These are phyloP conservation scores for Acropora tenuis DNA, from an alignment of 64 coral and sea anemone species.

Conservation along the genomic window DNA sequence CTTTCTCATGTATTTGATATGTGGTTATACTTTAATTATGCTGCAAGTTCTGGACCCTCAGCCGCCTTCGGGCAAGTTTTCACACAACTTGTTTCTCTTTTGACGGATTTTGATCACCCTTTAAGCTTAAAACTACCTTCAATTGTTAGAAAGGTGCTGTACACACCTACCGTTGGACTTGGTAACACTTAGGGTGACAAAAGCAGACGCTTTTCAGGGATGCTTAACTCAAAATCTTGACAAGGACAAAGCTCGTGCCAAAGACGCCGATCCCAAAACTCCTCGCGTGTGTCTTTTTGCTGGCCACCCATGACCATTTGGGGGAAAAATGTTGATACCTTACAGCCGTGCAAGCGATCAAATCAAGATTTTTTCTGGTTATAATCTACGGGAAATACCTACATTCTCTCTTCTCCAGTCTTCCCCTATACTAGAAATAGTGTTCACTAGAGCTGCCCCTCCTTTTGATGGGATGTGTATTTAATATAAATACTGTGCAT, in stretches of 20 bases:
- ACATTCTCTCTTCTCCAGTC: conserved; percentile 26
- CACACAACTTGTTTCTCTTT: too few relatives aligned
- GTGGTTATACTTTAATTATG: conserved; percentile 1
- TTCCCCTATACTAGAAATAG: neutral
- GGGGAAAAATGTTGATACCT: neutral
- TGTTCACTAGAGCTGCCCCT: too few relatives aligned
- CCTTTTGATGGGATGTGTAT: too few relatives aligned
- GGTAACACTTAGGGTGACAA: neutral
- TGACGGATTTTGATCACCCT: too few relatives aligned
- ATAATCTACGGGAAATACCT: conserved; percentile 23
- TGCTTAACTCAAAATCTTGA: neutral
- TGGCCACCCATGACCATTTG: neutral
- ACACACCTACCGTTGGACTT: neutral
- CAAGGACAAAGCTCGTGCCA: conserved; percentile 19
- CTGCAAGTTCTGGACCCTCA: neutral
- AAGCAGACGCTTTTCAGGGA: neutral
- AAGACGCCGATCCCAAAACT: neutral
- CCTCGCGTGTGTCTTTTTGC: neutral
- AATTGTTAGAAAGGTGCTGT: neutral
- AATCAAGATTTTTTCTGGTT: conserved; percentile 7
- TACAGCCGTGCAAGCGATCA: neutral
- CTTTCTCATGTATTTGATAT: neutral
- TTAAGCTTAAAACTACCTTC: neutral
- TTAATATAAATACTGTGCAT: too few relatives aligned
- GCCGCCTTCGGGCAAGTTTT: too few relatives aligned